Evolutionary conservation across 1,140 invertebrate genomes (phyloP).

Genomic region (Drosophila serrata): DNA sequence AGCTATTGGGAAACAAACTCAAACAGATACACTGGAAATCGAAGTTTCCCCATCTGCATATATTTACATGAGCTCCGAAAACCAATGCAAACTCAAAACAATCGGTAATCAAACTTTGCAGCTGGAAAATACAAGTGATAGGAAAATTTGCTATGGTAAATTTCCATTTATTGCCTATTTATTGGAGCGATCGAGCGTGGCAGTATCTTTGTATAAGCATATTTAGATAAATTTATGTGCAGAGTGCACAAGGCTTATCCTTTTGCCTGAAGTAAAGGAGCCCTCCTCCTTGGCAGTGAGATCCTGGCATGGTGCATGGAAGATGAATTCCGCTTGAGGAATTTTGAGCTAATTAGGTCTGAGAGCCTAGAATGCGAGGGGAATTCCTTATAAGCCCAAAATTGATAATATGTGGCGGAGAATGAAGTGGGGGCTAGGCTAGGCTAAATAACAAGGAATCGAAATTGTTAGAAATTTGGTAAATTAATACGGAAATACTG

Average conservation of each 20-base stretch:
- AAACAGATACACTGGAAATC: constrained; percentile 27
- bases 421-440: background rate
- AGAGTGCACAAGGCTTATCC: constrained; percentile 1
- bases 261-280: background rate
- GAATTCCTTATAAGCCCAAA: constrained; percentile 19
- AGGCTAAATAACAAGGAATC: background rate
- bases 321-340: constrained; percentile 41
- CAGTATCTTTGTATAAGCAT: constrained; percentile 8
- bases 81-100: constrained; percentile 41
- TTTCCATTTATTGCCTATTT: constrained; percentile 78
- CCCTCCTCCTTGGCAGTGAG: background rate
- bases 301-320: background rate
- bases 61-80: constrained; percentile 54
- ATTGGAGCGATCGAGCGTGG: constrained; percentile 50
- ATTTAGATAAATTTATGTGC: background rate
- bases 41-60: constrained; percentile 45
- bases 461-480: background rate
- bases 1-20: constrained; percentile 25
- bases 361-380: constrained; percentile 11
- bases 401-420: constrained; percentile 1
- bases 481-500: background rate
- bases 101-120: constrained; percentile 34
- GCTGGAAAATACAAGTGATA: constrained; percentile 35
- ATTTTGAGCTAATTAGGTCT: constrained; percentile 42
- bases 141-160: constrained; percentile 37